phyloP scores from a whole-genome alignment of 2,113 vertebrate species.

The Spea multiplicata region DNA sequence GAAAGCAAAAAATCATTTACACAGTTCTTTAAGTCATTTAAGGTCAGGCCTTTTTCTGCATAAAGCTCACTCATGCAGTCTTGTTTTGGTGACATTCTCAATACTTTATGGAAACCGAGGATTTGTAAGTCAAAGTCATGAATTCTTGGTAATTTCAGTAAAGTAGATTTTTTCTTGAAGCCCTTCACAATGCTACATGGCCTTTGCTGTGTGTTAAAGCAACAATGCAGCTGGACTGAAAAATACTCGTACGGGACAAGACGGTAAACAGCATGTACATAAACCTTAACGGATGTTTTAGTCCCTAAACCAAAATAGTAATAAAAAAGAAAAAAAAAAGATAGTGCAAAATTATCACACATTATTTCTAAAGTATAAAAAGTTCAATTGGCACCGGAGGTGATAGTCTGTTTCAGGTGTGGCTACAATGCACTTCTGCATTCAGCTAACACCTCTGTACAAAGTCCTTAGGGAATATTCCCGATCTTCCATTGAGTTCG shows the following conservation, averaged over 20 bases:
- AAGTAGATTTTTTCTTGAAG: conserved; percentile 8
- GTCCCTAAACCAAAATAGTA: conserved; percentile 14
- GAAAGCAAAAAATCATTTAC: no score
- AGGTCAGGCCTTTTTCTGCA: no score
- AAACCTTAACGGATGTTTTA: conserved; percentile 35
- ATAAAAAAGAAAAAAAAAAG: conserved; percentile 61
- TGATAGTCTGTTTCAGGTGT: conserved; percentile 30
- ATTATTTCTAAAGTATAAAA: conserved; percentile 56
- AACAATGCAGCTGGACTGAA: conserved; percentile 22
- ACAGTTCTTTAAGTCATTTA: no score
- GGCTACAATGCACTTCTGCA: conserved; percentile 51
- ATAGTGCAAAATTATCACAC: conserved; percentile 74
- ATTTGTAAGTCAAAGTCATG: neutral
- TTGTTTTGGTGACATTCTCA: no score
- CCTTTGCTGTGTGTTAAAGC: conserved; percentile 19
- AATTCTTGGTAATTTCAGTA: conserved; percentile 14
- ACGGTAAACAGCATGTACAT: conserved; percentile 35
- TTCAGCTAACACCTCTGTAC: conserved; percentile 66
- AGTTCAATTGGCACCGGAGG: conserved; percentile 56
- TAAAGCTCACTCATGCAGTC: neutral
- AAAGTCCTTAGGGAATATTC: conserved; percentile 86
- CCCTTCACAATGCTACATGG: conserved; percentile 40
- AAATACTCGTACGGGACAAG: conserved; percentile 25
- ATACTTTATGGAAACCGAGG: neutral
- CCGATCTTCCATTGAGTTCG: conserved; percentile 75